These are phyloP conservation scores for Cryptotermes secundus DNA, from an alignment of 1,140 invertebrate genomes.

Conservation along the genomic window DNA sequence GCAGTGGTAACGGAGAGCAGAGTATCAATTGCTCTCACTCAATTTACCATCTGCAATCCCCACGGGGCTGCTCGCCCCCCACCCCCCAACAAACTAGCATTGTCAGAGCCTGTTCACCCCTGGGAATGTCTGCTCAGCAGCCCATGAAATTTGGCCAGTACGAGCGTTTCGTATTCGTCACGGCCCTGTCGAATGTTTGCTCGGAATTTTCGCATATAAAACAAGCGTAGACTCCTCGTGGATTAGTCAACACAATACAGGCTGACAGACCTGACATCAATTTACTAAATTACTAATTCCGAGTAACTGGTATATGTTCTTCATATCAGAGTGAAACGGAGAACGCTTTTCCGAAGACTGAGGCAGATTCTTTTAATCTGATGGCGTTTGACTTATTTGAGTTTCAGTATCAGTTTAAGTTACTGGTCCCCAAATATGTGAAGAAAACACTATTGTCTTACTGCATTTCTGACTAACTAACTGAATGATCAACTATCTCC, in stretches of 20 bases:
- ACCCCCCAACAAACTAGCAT: background rate
- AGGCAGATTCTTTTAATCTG: background rate
- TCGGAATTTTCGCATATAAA: background rate
- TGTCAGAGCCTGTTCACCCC: slow-evolving; percentile 3
- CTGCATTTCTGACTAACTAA: too few relatives aligned
- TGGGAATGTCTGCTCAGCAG: background rate
- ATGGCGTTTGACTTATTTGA: background rate
- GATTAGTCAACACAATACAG: background rate
- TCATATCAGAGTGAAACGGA: background rate
- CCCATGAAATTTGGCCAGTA: background rate
- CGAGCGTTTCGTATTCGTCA: background rate
- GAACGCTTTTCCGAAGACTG: background rate
- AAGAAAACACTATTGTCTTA: too few relatives aligned
- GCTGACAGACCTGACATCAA: background rate
- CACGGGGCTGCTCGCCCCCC: background rate
- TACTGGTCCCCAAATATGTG: background rate
- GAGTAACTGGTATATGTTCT: background rate
- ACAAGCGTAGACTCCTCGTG: background rate
- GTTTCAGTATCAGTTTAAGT: background rate
- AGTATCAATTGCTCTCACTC: background rate
- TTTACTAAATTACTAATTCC: slow-evolving; percentile 6
- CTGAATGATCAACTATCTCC: too few relatives aligned
- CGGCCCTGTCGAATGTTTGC: background rate
- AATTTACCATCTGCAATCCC: slow-evolving; percentile 4
- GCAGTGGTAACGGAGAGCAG: background rate